Evolutionary conservation across 2,888 invertebrate species (phyloP).

Genomic region (Polia nebulosa): DNA sequence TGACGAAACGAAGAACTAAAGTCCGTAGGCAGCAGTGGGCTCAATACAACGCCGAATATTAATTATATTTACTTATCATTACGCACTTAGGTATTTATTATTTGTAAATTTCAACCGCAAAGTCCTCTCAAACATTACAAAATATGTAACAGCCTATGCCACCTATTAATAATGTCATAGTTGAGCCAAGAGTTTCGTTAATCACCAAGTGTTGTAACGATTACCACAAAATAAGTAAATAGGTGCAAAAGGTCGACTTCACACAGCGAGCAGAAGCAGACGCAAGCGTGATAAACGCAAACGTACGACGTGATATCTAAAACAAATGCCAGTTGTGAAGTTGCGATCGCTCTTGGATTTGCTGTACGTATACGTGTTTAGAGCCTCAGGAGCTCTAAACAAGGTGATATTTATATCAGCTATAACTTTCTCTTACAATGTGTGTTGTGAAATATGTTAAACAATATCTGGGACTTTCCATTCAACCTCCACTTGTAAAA

Average conservation of each 20-base stretch:
- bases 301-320: neutral
- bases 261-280: neutral
- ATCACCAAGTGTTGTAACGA: slow-evolving; percentile 42
- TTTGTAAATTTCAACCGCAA: slow-evolving; percentile 24
- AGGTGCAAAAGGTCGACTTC: neutral
- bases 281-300: neutral
- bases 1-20: slow-evolving; percentile 19
- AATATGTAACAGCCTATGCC: slow-evolving; percentile 49
- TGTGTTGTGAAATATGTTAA: no score
- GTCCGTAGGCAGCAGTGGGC: slow-evolving; percentile 13
- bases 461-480: no score
- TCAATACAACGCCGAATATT: slow-evolving; percentile 30
- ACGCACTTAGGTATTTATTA: slow-evolving; percentile 28
- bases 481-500: no score
- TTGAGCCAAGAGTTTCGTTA: slow-evolving; percentile 51
- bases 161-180: slow-evolving; percentile 50
- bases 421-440: neutral
- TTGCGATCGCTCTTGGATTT: neutral
- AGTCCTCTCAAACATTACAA: slow-evolving; percentile 47
- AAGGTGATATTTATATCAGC: neutral
- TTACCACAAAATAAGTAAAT: neutral
- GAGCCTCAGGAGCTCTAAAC: neutral
- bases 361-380: neutral
- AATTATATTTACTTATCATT: slow-evolving; percentile 50
- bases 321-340: neutral